These are phyloP conservation scores for Mactromeris polynyma DNA, from an alignment of 2,888 invertebrate species.

Conservation along the genomic window DNA sequence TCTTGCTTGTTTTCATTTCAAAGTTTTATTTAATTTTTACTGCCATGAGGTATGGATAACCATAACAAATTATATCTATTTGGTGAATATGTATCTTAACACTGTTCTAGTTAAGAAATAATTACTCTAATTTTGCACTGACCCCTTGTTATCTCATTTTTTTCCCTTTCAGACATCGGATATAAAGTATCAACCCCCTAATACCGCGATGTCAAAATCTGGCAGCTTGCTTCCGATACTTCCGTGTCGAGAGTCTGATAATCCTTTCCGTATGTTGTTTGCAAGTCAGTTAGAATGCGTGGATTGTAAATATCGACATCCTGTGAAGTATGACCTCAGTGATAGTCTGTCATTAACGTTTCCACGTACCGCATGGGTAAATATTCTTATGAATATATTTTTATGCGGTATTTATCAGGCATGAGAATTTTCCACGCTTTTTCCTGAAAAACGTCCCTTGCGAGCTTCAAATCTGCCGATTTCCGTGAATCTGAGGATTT, in stretches of 20 bases:
- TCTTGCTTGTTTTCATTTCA: too few relatives aligned
- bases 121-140: too few relatives aligned
- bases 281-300: slow-evolving; percentile 93
- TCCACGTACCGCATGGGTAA: slow-evolving; percentile 80
- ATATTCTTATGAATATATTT: neutral
- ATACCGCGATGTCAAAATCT: slow-evolving; percentile 75
- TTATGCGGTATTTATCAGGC: too few relatives aligned
- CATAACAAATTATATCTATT: too few relatives aligned
- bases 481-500: too few relatives aligned
- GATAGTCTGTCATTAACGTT: slow-evolving; percentile 94
- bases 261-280: slow-evolving; percentile 92
- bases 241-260: slow-evolving; percentile 78
- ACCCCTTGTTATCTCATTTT: neutral
- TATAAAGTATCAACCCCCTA: slow-evolving; percentile 75
- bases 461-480: too few relatives aligned
- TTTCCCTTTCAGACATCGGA: slow-evolving; percentile 61
- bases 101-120: too few relatives aligned
- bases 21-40: too few relatives aligned
- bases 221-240: slow-evolving; percentile 79
- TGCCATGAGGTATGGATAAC: too few relatives aligned
- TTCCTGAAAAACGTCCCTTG: too few relatives aligned
- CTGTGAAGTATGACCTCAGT: slow-evolving; percentile 96
- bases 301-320: slow-evolving; percentile 92
- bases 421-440: too few relatives aligned
- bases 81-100: too few relatives aligned